Percentiles rank a stretch among this genome's conserved stretches.
These are phyloP conservation scores for Siderastrea siderea DNA, from an alignment of 92 coral and sea anemone genomes.

Conservation along the genomic window DNA sequence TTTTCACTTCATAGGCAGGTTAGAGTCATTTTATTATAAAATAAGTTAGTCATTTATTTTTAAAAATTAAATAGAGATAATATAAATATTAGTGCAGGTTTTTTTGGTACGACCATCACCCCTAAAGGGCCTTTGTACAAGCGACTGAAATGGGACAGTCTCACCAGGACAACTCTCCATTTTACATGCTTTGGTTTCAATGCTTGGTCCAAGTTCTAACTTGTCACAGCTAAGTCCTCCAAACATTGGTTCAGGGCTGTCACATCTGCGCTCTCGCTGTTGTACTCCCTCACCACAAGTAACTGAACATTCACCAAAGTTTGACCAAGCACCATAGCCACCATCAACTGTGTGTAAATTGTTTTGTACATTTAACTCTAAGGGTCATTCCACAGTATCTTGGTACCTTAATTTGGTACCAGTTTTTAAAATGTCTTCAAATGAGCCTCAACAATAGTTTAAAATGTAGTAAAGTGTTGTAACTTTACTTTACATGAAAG, in stretches of 20 bases:
- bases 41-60: too few relatives aligned
- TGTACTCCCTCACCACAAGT: slow-evolving; percentile 79
- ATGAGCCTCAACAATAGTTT: too few relatives aligned
- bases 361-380: too few relatives aligned
- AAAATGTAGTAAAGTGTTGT: too few relatives aligned
- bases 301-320: slow-evolving; percentile 67
- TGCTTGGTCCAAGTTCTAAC: slow-evolving; percentile 54
- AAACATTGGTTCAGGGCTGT: slow-evolving; percentile 67
- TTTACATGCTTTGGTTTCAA: slow-evolving; percentile 59
- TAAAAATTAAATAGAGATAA: too few relatives aligned
- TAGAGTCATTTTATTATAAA: too few relatives aligned
- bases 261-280: slow-evolving; percentile 64
- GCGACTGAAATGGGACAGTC: not conserved
- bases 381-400: too few relatives aligned
- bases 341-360: slow-evolving; percentile 65
- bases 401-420: too few relatives aligned
- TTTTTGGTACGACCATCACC: not conserved
- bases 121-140: not conserved
- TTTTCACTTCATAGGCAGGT: too few relatives aligned
- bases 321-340: slow-evolving; percentile 71
- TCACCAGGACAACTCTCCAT: slow-evolving; percentile 75
- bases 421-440: too few relatives aligned
- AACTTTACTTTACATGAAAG: too few relatives aligned
- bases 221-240: slow-evolving; percentile 63
- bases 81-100: too few relatives aligned